Base-by-base conservation (phyloP, 2,888 invertebrate species). In the Brachylomia viminalis region DNA sequence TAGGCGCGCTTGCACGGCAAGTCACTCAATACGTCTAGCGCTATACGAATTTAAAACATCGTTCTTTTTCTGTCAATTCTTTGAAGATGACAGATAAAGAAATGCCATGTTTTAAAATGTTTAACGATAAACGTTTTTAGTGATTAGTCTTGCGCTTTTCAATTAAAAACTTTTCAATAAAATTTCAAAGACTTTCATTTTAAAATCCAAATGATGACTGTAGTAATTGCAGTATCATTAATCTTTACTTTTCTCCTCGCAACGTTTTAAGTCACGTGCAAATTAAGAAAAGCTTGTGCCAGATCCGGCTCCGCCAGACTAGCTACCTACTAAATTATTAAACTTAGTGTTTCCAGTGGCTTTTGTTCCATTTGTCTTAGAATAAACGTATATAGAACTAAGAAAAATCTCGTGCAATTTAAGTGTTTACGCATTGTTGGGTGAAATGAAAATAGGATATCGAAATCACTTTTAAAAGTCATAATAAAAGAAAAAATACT, bases 321-420 rank as follows among this genome's bases (percentile, higher is more conserved):
- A 27, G 17, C 1, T 42, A 17, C 5, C 47, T 74, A 47, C 33
- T 27, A 17, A 56, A 20, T 64, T 1, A 77, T 58, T 56, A 56
- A 64, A 75, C 76, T 27, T 13, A 33, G 38, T 49, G 56, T 30
- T 30, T 38, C 17, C 10, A 30, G 49, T 49, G 47, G 23, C 47
- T 75, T 75, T 56, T 75, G 42, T 66, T 33, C 7, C 10, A 42
- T 30, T 72, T n/a, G 27, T 72, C 27, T 74, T 8, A 38, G 27
- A 47, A 58, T 27, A 74, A 47, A 73, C 4, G 20, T 42, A 52
- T 5, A 52, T 30, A 13, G 20, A 72, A 58, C 27, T 33, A 17
- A 47, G 2, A 71, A 27, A 71, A 58, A 73, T 10, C 0, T 23
- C 38, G 23, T 13, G 20, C 11, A 56, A 47, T 47, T 33, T 45